Conservation (phyloP, 2,113 vertebrate species). For the Coturnix japonica region DNA sequence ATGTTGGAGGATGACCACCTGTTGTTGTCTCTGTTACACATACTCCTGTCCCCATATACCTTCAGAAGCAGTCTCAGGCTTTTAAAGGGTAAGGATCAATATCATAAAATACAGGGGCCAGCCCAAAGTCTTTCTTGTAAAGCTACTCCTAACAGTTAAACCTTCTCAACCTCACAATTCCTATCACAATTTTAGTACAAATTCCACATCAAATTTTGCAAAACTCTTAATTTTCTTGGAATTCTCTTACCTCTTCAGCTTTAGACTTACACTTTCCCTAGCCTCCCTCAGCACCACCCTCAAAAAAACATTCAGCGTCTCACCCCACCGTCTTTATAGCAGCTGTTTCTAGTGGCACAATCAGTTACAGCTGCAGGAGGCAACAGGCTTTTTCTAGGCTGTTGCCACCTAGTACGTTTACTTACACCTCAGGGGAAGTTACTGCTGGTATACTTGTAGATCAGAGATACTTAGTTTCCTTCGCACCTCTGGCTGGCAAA, state of each 20-base stretch:
- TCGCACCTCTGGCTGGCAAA: not conserved
- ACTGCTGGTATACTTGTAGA: not conserved
- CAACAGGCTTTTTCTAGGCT: not conserved
- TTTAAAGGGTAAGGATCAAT: not conserved
- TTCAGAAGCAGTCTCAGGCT: not conserved
- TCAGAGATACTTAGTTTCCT: not conserved
- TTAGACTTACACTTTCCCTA: not conserved
- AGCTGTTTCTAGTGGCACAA: not conserved
- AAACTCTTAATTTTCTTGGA: not conserved
- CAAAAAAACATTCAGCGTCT: not conserved
- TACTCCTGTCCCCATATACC: not conserved
- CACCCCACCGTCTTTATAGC: not conserved
- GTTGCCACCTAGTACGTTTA: not conserved
- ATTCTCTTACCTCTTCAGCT: not conserved
- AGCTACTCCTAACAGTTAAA: not conserved
- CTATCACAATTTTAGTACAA: not conserved
- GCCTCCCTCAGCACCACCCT: not conserved
- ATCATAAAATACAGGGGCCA: not conserved
- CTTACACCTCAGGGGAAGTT: not conserved
- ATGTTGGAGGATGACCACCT: not conserved
- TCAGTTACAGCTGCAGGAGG: not conserved
- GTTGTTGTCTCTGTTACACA: rapidly evolving
- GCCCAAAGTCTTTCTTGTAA: not conserved
- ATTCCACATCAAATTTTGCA: not conserved
- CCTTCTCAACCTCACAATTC: rapidly evolving